Evolutionary conservation across 37 sponge, comb jelly and placozoan genomes (phyloP), one percentile per base, ranked within the genome.

Genomic region (Beroe ovata): DNA sequence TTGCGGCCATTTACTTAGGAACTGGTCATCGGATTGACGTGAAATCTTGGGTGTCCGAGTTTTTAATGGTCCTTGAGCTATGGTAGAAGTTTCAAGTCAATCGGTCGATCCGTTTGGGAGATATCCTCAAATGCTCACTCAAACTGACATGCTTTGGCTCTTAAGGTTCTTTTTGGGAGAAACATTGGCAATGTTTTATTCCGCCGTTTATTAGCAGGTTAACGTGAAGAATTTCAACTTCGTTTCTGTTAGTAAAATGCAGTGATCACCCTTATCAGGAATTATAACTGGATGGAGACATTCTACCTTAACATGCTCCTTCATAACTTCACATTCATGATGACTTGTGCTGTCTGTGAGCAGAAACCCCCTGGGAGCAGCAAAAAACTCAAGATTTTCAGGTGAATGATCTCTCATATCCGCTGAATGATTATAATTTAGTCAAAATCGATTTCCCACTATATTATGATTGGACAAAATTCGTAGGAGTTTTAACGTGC

Each of bases 281-380:
- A 77, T 23, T 77, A 42, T 20, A 77, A 35, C 41, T 77, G 84
- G 84, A 39, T 77, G 84, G 84, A 77, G 22, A 77, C 84, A 26
- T 77, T 77, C 28, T 42, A 39, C 28, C 54, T 77, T 0, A 77
- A 77, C 84, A 77, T 77, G 84, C 28, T 77, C 8, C 84, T 77
- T 77, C 84, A 77, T 40, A 30, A 77, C 3, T 77, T 77, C 28
- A 42, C 26, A 8, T 77, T 42, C 28, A 23, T 77, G 8, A 39
- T 77, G 54, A 77, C 84, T 3, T 77, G 84, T 40, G 84, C 84
- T 11, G 84, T 77, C 54, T 77, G 84, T 23, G 84, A 77, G 25
- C 69, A 66, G 69, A 77, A 77, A 77, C 84, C 84, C 19, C 54
- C 84, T 25, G 84, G 84, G 38, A 47, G 11, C 54, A 47, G 11